Base-by-base conservation (phyloP, 2,888 invertebrate species). In the Callinectes sapidus region DNA sequence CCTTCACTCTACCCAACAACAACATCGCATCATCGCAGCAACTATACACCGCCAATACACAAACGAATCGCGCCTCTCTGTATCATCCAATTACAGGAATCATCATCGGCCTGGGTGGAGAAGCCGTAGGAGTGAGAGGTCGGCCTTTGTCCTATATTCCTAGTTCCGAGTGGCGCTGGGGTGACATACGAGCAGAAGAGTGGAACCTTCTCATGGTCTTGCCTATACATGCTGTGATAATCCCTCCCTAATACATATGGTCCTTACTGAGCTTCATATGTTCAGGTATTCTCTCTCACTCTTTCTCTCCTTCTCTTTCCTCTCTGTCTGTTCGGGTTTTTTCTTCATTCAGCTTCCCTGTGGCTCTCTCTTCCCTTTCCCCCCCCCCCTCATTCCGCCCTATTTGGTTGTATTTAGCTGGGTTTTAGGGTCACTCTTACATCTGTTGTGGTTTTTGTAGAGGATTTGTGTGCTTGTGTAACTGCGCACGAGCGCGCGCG, bases 71-170 rank as follows among this genome's bases (percentile, higher is more conserved):
- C 14, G 14, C 8, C 16, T 87, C 0, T 87, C 32, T 54, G 14
- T n/a, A 35, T 54, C 48, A 54, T 54, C 48, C 48, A 54, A 87
- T 87, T 87, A 54, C 13, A 2, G 48, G 48, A 48, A 48, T 10
- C 87, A 87, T 23, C 87, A 87, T 54, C 87, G 42, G 32, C 32
- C 16, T 28, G 87, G 14, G 28, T 23, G 13, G 14, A 35, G 42
- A 87, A 87, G 87, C 54, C 54, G 0, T 81, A 81, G 35, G 1
- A 35, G 16, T 32, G n/a, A 77, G 32, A 81, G 81, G 81, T 81
- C 81, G 35, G 81, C n/a, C 81, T 81, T 81, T 81, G 81, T 81
- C 81, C 81, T 81, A 81, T 32, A 81, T 81, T 81, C 35, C 81
- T 81, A 14, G 81, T n/a, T 81, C 81, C 32, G 81, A 81, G 32